Conservation (phyloP, 2,113 vertebrate genomes). For the Prolemur simus region DNA sequence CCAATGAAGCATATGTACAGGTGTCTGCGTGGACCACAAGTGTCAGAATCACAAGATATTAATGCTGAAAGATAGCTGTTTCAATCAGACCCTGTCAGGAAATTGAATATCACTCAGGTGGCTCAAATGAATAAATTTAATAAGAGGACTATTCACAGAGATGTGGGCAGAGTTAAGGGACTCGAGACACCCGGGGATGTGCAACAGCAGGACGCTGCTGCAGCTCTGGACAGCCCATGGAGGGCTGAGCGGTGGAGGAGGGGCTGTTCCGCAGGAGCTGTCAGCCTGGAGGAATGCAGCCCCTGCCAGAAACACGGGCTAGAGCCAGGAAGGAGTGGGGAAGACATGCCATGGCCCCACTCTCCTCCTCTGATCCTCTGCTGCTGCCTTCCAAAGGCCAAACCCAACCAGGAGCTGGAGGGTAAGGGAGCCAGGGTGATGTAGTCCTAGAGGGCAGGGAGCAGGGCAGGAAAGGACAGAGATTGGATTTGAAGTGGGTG, state of each 20-base stretch:
- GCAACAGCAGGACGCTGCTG: background rate
- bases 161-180: background rate
- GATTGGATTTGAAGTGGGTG: background rate
- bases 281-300: rapidly evolving
- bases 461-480: background rate
- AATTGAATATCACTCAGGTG: background rate
- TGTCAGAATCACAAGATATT: constrained; percentile 15
- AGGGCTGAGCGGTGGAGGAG: background rate
- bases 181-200: background rate
- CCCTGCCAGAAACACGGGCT: background rate
- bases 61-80: background rate
- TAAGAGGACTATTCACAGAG: background rate
- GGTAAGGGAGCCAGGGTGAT: background rate
- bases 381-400: background rate
- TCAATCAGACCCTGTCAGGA: background rate
- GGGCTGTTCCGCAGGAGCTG: background rate
- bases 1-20: background rate
- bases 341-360: background rate
- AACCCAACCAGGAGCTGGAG: background rate
- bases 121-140: background rate
- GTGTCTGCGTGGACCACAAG: background rate
- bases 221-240: background rate
- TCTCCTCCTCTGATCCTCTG: background rate
- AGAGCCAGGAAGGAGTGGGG: background rate
- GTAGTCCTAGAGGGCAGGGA: background rate